These are phyloP conservation scores for Helicorthomorpha holstii DNA, from an alignment of 1,140 invertebrate species.

Conservation along the genomic window DNA sequence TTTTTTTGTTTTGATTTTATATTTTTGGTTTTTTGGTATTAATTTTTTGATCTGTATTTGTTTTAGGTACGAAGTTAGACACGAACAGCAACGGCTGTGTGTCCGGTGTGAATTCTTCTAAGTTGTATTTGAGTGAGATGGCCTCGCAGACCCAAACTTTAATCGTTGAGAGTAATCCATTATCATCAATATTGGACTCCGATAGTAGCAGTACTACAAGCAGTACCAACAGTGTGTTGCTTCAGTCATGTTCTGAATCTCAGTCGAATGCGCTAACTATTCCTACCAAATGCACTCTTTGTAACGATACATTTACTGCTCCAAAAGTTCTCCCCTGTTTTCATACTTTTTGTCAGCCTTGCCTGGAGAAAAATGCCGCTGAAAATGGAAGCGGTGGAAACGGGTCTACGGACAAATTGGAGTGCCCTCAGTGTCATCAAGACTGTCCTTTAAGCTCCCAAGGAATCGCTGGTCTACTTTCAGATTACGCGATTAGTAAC, in stretches of 20 bases:
- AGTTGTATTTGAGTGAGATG: too few species aligned
- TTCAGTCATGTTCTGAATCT: too few species aligned
- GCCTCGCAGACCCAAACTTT: background rate
- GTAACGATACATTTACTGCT: slow-evolving; percentile 51
- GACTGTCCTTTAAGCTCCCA: slow-evolving; percentile 38
- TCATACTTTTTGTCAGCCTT: slow-evolving; percentile 62
- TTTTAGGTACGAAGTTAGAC: background rate
- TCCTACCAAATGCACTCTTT: slow-evolving; percentile 61
- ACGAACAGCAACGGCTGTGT: background rate
- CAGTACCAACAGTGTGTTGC: too few species aligned
- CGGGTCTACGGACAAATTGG: slow-evolving; percentile 48
- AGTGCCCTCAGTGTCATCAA: slow-evolving; percentile 60
- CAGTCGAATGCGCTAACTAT: too few species aligned
- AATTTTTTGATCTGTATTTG: too few species aligned
- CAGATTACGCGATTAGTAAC: slow-evolving; percentile 45
- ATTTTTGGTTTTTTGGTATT: too few species aligned
- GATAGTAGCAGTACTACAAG: background rate
- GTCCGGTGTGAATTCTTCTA: too few species aligned
- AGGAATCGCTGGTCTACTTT: slow-evolving; percentile 41
- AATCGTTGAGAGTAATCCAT: background rate
- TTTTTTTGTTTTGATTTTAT: too few species aligned
- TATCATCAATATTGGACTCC: background rate
- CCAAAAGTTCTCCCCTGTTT: slow-evolving; percentile 62
- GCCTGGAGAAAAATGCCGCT: slow-evolving; percentile 52
- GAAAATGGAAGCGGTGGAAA: slow-evolving; percentile 29